These are phyloP conservation scores for Hypocryptadius cinnamomeus DNA, from an alignment of 2,113 vertebrate genomes.

Conservation along the genomic window DNA sequence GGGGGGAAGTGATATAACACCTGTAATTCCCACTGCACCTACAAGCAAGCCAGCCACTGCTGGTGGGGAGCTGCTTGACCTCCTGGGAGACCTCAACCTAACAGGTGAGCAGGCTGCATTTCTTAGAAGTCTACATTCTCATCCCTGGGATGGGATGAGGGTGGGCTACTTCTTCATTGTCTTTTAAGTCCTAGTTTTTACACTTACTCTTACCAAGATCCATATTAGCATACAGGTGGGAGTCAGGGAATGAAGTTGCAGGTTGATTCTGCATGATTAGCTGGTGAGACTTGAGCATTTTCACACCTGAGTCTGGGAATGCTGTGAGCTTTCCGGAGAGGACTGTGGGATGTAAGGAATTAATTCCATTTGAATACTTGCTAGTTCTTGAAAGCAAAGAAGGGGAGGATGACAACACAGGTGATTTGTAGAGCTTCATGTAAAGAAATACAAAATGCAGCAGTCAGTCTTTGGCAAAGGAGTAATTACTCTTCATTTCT, in stretches of 20 bases:
- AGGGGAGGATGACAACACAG: not conserved
- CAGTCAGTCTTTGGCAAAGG: not conserved
- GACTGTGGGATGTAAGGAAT: not conserved
- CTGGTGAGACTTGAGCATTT: not conserved
- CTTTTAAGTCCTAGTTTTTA: not conserved
- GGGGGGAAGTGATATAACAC: conserved; percentile 87
- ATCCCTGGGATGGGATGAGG: not conserved
- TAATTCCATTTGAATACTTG: not conserved
- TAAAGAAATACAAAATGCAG: not conserved
- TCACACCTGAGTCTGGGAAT: not conserved
- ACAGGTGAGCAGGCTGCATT: conserved; percentile 72
- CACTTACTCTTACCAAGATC: not conserved
- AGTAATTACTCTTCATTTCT: not conserved
- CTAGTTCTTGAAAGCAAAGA: not conserved
- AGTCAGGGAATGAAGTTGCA: not conserved
- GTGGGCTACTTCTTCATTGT: not conserved
- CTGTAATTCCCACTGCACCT: conserved; percentile 86
- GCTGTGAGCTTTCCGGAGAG: not conserved
- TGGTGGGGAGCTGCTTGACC: conserved; percentile 93
- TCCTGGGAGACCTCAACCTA: conserved; percentile 90
- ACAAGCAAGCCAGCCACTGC: conserved; percentile 85
- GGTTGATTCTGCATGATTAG: not conserved
- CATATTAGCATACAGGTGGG: not conserved
- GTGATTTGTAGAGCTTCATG: not conserved
- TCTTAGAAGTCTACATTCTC: not conserved